Evolutionary conservation across 2,797 vertebrate genomes (phyloP).

Genomic region (Microctenopoma lineatum): DNA sequence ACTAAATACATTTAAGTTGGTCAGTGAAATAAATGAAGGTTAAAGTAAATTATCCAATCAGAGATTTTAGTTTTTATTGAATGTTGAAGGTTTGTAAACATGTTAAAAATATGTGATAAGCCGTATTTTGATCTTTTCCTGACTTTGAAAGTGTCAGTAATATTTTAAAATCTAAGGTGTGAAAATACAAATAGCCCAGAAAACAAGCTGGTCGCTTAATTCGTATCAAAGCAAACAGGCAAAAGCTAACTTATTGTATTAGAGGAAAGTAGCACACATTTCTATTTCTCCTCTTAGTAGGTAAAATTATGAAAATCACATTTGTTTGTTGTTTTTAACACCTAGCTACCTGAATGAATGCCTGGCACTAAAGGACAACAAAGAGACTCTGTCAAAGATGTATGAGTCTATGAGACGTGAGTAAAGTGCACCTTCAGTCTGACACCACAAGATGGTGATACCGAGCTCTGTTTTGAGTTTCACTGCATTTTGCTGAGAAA

Average conservation of each 20-base stretch:
- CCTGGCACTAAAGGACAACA: constrained; percentile 88
- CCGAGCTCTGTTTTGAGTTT: constrained; percentile 3
- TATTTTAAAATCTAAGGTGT: not conserved
- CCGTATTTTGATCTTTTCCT: too few species aligned
- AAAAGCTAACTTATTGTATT: too few species aligned
- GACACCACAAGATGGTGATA: constrained; percentile 61
- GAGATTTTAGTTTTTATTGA: too few species aligned
- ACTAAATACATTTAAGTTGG: too few species aligned
- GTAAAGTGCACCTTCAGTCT: constrained; percentile 67
- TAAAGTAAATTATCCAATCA: too few species aligned
- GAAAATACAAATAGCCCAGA: not conserved
- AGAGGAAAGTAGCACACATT: not conserved
- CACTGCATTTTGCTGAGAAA: not conserved
- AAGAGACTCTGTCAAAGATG: constrained; percentile 84
- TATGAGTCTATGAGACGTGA: constrained; percentile 95
- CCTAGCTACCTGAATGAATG: constrained; percentile 92
- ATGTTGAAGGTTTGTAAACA: too few species aligned
- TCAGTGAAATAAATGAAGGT: too few species aligned
- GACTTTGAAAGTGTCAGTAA: not conserved
- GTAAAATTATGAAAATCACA: not conserved
- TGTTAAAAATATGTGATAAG: too few species aligned
- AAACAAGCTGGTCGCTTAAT: not conserved
- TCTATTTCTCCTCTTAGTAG: too few species aligned
- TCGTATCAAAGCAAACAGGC: not conserved
- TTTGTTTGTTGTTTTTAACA: not conserved